Evolutionary conservation across 2,888 invertebrate genomes (phyloP).

Genomic region (Cryptus armator): DNA sequence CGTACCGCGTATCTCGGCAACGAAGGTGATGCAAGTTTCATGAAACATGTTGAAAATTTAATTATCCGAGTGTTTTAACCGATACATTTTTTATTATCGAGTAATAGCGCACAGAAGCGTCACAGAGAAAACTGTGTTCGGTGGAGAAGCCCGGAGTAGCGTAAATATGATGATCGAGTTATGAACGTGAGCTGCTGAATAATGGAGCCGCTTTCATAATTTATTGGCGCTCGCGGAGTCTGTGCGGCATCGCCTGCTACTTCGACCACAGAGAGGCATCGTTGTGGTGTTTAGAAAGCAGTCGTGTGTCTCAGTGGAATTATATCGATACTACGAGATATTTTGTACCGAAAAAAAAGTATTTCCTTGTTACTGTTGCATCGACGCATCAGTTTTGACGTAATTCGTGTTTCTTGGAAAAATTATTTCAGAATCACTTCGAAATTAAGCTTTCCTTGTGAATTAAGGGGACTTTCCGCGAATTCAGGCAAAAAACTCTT

Average conservation of each 20-base stretch:
- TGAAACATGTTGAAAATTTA: not conserved
- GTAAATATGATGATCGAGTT: conserved; percentile 19
- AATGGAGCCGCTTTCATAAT: conserved; percentile 58
- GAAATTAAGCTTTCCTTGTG: no score
- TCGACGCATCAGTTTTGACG: no score
- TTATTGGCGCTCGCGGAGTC: conserved; percentile 38
- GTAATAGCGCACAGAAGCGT: not conserved
- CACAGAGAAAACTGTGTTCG: not conserved
- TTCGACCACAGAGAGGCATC: conserved; percentile 48
- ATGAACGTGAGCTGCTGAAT: conserved; percentile 33
- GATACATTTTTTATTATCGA: not conserved
- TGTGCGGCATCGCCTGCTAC: not conserved
- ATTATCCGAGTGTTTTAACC: not conserved
- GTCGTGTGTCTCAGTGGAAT: not conserved
- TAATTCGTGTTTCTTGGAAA: no score
- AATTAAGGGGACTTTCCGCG: no score
- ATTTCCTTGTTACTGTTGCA: no score
- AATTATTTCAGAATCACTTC: no score
- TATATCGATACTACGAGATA: not conserved
- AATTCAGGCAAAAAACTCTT: no score
- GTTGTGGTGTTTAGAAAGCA: conserved; percentile 59
- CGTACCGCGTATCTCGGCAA: not conserved
- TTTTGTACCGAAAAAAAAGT: no score
- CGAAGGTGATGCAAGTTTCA: not conserved
- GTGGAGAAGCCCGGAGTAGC: not conserved